These are phyloP conservation scores for Brenthis ino DNA, from an alignment of 2,888 invertebrate species.

Conservation along the genomic window DNA sequence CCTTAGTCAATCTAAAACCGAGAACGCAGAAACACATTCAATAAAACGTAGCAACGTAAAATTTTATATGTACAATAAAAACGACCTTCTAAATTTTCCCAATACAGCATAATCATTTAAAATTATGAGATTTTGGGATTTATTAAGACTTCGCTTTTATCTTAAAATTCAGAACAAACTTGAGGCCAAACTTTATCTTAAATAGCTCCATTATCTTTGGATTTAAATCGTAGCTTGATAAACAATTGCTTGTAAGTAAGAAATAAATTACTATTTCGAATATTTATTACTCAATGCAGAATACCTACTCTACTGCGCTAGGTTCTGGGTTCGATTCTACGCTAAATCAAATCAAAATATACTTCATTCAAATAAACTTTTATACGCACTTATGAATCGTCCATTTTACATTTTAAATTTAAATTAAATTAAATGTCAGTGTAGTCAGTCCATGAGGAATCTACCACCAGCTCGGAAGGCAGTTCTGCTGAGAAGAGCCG, in stretches of 20 bases:
- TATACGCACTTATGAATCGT: no score
- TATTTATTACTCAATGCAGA: no score
- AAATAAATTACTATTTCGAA: background rate
- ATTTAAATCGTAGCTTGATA: background rate
- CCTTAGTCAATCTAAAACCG: constrained; percentile 2
- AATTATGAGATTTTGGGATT: constrained; percentile 1
- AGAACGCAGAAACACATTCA: background rate
- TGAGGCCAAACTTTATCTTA: background rate
- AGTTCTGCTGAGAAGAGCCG: no score
- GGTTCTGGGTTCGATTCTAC: no score
- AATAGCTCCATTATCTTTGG: background rate
- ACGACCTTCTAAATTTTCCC: constrained; percentile 2
- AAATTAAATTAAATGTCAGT: no score
- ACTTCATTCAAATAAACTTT: no score
- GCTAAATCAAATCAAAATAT: no score
- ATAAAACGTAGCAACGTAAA: background rate
- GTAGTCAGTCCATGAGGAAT: no score
- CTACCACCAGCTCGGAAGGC: no score
- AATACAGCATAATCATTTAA: background rate
- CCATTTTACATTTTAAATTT: no score
- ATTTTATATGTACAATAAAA: constrained; percentile 5
- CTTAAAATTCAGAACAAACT: background rate
- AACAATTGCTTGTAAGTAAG: background rate
- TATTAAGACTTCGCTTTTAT: constrained; percentile 2
- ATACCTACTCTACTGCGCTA: no score